Evolutionary conservation across 2,888 invertebrate genomes (phyloP), one percentile per base, ranked within the genome.

Genomic region (Rhagophthalmus giganteus): DNA sequence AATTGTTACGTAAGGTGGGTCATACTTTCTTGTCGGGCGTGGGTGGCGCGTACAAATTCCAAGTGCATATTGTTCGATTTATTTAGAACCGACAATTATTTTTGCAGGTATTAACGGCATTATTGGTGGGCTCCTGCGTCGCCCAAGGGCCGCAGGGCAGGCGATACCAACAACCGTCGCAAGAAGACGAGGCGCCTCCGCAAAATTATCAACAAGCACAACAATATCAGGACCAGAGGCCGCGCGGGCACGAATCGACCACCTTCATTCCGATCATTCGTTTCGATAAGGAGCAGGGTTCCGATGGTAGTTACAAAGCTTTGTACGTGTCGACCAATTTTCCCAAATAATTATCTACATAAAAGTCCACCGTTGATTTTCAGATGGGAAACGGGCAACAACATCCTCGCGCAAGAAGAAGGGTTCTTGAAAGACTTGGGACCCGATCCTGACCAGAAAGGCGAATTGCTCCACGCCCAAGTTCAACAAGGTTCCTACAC

Each of bases 341-440:
- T 16, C 9, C 5, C 27, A 30, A 30, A 35, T 9, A n/a, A n/a
- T n/a, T n/a, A n/a, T n/a, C n/a, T n/a, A n/a, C n/a, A n/a, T n/a
- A n/a, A n/a, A n/a, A n/a, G n/a, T n/a, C n/a, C n/a, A n/a, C n/a
- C n/a, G n/a, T n/a, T n/a, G n/a, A n/a, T n/a, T 63, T 66, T 26
- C 72, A 87, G 87, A 60, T 90, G 88, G 68, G 90, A 90, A 74
- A 90, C 90, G 51, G 90, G 90, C 12, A 90, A 90, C 76, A 82
- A 88, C 72, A 90, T 90, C 59, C 75, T 85, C 2, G 87, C 89
- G 20, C 83, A 88, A 74, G 90, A 90, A 73, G 81, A 85, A 63
- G 90, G 90, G 58, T 88, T 80, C 78, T 74, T 90, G 54, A 90
- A 84, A 73, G 78, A 78, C 48, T 66, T 79, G 15, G 75, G 75